These are phyloP conservation scores for Leucoraja ocellata DNA, from an alignment of 2,797 vertebrate species.

Conservation along the genomic window DNA sequence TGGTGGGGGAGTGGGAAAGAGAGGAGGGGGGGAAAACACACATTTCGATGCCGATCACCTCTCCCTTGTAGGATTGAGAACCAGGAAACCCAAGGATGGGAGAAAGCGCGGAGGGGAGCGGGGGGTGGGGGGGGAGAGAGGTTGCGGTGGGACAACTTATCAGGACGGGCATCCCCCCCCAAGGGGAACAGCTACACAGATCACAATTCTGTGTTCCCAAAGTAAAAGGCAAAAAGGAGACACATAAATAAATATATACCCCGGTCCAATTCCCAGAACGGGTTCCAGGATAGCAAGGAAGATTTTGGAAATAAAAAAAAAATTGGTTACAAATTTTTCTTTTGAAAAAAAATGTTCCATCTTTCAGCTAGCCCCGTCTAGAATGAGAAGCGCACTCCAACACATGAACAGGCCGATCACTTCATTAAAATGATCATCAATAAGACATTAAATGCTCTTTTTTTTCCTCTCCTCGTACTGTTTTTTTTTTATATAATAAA, in stretches of 20 bases:
- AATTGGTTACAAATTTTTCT: background rate
- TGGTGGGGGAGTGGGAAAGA: too few species aligned
- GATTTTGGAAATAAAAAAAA: background rate
- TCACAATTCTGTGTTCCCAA: background rate
- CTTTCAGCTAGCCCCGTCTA: background rate
- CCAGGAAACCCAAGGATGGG: background rate
- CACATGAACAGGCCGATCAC: conserved; percentile 12
- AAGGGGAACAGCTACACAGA: background rate
- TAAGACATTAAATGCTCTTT: conserved; percentile 35
- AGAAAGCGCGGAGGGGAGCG: too few species aligned
- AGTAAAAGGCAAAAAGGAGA: background rate
- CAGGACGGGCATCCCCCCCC: too few species aligned
- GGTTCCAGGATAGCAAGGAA: background rate
- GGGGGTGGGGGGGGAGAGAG: too few species aligned
- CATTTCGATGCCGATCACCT: too few species aligned
- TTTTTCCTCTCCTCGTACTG: background rate
- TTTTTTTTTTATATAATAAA: conserved; percentile 16
- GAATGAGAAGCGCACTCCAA: conserved; percentile 8
- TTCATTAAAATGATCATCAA: conserved; percentile 7
- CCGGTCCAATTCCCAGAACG: background rate
- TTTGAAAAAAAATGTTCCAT: background rate
- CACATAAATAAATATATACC: background rate
- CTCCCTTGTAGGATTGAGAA: background rate
- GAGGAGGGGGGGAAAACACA: background rate
- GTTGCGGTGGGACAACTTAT: too few species aligned